Conservation (phyloP, 1,140 invertebrate species). For the Whitmania pigra region DNA sequence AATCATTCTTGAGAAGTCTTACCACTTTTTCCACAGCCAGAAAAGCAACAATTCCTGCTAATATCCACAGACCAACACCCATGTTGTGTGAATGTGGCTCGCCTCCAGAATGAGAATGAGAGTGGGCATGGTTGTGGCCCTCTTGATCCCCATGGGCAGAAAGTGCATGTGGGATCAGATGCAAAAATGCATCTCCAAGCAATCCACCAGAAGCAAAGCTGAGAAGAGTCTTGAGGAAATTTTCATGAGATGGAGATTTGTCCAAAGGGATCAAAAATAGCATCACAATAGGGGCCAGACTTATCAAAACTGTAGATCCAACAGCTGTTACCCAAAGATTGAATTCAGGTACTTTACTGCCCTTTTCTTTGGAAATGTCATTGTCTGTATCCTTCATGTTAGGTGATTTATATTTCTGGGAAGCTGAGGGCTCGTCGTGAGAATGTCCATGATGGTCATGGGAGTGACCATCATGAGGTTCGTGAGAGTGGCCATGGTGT, state of each 20-base stretch:
- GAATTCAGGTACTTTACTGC: slow-evolving; percentile 22
- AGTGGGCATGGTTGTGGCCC: slow-evolving; percentile 47
- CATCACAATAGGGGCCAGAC: slow-evolving; percentile 80
- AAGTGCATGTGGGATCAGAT: slow-evolving; percentile 87
- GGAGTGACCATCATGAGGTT: too few species aligned
- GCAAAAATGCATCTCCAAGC: slow-evolving; percentile 86
- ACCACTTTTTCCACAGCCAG: slow-evolving; percentile 84
- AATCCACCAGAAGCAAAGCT: slow-evolving; percentile 89
- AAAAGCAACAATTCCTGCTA: slow-evolving; percentile 80
- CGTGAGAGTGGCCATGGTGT: too few species aligned
- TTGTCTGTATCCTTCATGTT: slow-evolving; percentile 36
- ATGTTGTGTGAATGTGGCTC: slow-evolving; percentile 52
- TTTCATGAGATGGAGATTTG: slow-evolving; percentile 58
- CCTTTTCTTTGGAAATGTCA: background rate
- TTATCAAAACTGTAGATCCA: slow-evolving; percentile 76
- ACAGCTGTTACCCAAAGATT: slow-evolving; percentile 38
- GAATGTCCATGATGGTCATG: slow-evolving; percentile 24
- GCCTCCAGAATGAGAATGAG: slow-evolving; percentile 48
- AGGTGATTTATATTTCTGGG: slow-evolving; percentile 61
- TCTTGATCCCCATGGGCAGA: slow-evolving; percentile 44
- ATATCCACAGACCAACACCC: slow-evolving; percentile 72
- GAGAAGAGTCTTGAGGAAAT: slow-evolving; percentile 71
- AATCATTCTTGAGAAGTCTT: slow-evolving; percentile 67
- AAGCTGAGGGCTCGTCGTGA: slow-evolving; percentile 39
- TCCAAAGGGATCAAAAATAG: slow-evolving; percentile 85